Evolutionary conservation across 1,140 invertebrate genomes (phyloP), one percentile per base, ranked within the genome.

Genomic region (Eufriesea mexicana): DNA sequence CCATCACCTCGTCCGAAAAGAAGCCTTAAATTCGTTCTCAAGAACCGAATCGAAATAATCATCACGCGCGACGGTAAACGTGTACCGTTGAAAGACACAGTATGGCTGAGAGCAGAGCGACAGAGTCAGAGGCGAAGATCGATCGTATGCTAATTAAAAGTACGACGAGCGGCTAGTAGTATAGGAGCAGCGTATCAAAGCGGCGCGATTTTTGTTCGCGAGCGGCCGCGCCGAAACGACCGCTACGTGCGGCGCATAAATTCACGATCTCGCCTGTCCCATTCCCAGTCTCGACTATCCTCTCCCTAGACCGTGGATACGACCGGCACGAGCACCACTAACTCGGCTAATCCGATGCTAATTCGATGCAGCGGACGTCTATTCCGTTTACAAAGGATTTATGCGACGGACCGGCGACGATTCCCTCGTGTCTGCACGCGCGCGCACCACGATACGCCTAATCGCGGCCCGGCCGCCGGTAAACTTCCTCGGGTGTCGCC

Each of bases 311-410:
- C n/a, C 25, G 67, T 59, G 73, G 74, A 84, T 75, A 87, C 70
- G 83, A 88, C 87, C 73, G 70, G 84, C 66, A 68, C 67, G 79
- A 51, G 81, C 85, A 74, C 35, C 35, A 4, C 86, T 88, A 91
- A 91, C 89, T 91, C 90, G 90, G 89, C 86, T 91, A 91, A 91
- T 91, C 85, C 89, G 73, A 91, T 91, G 90, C 90, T 91, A 91
- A 91, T 91, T 91, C 86, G 87, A 91, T 90, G 89, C 89, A 82
- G 84, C 77, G 84, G 84, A 76, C 85, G 73, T 87, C 76, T 84
- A 79, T 86, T 78, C 76, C 85, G 85, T 87, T 89, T 76, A 86
- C 88, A 88, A 88, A 89, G 80, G 85, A 87, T 84, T 88, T 88
- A 78, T 88, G 81, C 78, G 62, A 68, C 62, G 75, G 57, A 74